Percentiles rank a stretch among this genome's conserved stretches.
phyloP scores from a whole-genome alignment of 2,888 invertebrate genomes.

The Melitaea athalia region DNA sequence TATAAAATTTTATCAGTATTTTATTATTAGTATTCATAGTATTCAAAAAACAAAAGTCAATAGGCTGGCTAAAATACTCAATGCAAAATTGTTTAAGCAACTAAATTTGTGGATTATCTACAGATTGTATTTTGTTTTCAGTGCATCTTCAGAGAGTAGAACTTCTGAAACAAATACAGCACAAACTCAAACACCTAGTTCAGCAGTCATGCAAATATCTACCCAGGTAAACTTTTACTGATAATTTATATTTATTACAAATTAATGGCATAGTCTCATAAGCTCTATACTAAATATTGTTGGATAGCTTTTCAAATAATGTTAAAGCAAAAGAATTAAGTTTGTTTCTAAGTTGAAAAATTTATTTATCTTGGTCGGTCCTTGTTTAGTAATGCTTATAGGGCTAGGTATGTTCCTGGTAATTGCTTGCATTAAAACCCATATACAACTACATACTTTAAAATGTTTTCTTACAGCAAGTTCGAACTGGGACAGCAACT shows the following conservation, averaged over 20 bases:
- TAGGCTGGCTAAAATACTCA: too few species aligned
- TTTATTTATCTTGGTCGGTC: too few species aligned
- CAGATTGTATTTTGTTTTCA: slow-evolving; percentile 39
- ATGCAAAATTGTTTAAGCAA: not conserved
- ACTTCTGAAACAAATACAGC: slow-evolving; percentile 56
- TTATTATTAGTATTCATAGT: not conserved
- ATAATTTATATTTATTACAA: too few species aligned
- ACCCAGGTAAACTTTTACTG: slow-evolving; percentile 59
- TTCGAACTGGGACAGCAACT: slow-evolving; percentile 51
- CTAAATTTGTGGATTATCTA: not conserved
- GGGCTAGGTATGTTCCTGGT: not conserved
- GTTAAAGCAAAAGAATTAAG: too few species aligned
- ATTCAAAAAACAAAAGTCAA: not conserved
- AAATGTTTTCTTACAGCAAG: slow-evolving; percentile 52
- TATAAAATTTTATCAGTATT: too few species aligned
- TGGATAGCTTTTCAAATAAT: too few species aligned
- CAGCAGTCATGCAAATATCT: slow-evolving; percentile 75
- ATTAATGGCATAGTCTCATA: too few species aligned
- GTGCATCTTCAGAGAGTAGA: slow-evolving; percentile 58
- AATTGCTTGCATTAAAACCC: not conserved
- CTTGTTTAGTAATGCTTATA: too few species aligned
- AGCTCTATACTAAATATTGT: too few species aligned
- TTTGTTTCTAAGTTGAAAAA: too few species aligned
- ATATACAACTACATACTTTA: slow-evolving; percentile 7
- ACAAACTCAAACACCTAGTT: slow-evolving; percentile 58